A percentile compares a stretch with the other conserved stretches of the same genome.
phyloP scores from a whole-genome alignment of 2,797 vertebrate species.

The Typhlichthys subterraneus region DNA sequence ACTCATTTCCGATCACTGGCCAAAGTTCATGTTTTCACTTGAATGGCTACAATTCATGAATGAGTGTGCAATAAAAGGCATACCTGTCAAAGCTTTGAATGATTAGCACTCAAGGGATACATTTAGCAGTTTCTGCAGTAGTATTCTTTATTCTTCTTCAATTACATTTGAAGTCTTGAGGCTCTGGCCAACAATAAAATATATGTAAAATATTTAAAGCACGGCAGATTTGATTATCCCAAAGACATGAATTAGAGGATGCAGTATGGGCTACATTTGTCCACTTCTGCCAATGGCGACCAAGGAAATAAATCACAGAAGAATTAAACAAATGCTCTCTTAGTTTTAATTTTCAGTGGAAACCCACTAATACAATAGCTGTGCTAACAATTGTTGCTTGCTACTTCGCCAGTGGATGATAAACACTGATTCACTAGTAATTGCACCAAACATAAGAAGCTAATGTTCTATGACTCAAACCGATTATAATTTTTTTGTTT shows the following conservation, averaged over 20 bases:
- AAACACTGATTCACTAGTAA: constrained; percentile 43
- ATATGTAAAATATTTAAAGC: constrained; percentile 30
- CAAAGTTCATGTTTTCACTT: constrained; percentile 59
- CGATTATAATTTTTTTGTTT: constrained; percentile 1
- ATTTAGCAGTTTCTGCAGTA: constrained; percentile 32
- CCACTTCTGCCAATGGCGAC: constrained; percentile 24
- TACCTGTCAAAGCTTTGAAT: constrained; percentile 40
- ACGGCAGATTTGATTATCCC: constrained; percentile 41
- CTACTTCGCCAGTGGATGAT: constrained; percentile 39
- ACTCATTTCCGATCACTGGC: constrained; percentile 38
- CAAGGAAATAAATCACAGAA: constrained; percentile 11
- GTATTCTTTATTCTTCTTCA: constrained; percentile 53
- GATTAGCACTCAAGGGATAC: constrained; percentile 48
- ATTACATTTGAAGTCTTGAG: constrained; percentile 42
- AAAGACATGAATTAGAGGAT: constrained; percentile 33
- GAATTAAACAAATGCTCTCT: constrained; percentile 37
- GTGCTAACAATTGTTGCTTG: constrained; percentile 38
- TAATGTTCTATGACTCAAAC: constrained; percentile 27
- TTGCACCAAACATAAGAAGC: constrained; percentile 34
- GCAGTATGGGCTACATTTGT: constrained; percentile 22
- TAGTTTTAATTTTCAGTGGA: constrained; percentile 31
- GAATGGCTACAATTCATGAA: constrained; percentile 51
- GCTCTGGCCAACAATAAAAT: constrained; percentile 25
- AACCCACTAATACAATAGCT: constrained; percentile 36
- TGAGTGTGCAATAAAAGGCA: constrained; percentile 45